Percentiles rank a stretch among this genome's conserved stretches.
Conservation (phyloP, 2,888 invertebrate species). For the Bellardia bayeri region DNA sequence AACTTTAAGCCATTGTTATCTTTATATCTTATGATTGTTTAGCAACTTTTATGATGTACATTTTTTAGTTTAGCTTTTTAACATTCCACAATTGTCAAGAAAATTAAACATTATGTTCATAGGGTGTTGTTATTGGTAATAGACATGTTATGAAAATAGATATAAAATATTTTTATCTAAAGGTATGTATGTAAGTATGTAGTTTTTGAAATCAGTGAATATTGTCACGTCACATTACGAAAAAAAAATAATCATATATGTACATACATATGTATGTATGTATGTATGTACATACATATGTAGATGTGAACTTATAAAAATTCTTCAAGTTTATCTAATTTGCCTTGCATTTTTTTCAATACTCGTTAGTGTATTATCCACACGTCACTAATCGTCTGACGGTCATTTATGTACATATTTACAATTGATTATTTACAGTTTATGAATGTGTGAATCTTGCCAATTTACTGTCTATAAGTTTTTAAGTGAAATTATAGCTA, state of each 20-base stretch:
- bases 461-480: constrained; percentile 15
- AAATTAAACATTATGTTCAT: neutral
- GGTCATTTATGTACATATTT: constrained; percentile 6
- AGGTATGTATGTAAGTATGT: too few species aligned
- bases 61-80: neutral
- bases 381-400: neutral
- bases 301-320: constrained; percentile 18
- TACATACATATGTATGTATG: neutral
- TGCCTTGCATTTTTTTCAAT: constrained; percentile 5
- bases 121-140: neutral
- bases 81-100: constrained; percentile 8
- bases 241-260: neutral
- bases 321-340: constrained; percentile 21
- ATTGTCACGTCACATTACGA: constrained; percentile 24
- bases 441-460: constrained; percentile 8
- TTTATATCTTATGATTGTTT: neutral
- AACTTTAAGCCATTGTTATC: neutral
- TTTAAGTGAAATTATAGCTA: neutral
- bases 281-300: neutral
- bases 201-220: constrained; percentile 29
- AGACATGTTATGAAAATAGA: neutral
- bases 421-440: neutral
- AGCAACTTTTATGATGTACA: neutral
- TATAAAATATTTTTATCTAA: neutral
- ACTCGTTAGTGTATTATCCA: neutral